Base-by-base conservation (phyloP, 2,113 vertebrate genomes). In the Ciconia stormi region DNA sequence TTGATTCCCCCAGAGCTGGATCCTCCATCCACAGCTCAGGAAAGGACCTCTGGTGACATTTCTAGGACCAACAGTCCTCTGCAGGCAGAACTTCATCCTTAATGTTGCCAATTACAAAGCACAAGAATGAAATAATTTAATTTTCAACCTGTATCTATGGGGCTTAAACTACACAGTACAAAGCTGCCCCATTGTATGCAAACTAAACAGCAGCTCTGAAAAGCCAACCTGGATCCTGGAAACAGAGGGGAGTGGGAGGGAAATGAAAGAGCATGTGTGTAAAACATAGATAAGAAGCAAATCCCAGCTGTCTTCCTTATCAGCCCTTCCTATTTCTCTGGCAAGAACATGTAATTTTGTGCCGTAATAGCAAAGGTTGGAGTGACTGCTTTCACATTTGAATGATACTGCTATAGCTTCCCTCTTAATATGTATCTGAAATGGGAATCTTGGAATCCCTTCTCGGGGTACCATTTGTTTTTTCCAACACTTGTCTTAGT, bases 241-340 rank as follows among this genome's bases (percentile, higher is more conserved):
- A 90, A 92, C 66, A 52, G 87, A 53, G 88, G 50, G 74, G 93
- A 85, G 81, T 67, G 62, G 76, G 66, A 78, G 70, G 87, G 80
- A 95, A 95, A 96, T 79, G 93, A 90, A 95, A 86, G 69, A 94
- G 87, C 87, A 62, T 92, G 96, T 92, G 95, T 98, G 98, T 82
- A 96, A 97, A 97, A 93, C 81, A 91, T 8, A 97, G 98, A 98
- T 98, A 98, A 98, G 97, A 79, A 97, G 96, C 95, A 97, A 97
- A 97, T 97, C 96, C 96, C 95, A 89, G 90, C 98, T 97, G 96
- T 95, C 96, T 73, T 40, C 87, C 93, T 97, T 98, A 98, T 98
- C 97, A 97, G 95, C 87, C 71, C 67, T 96, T 96, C 94, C 93
- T 97, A 96, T 96, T 97, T 97, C 95, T 71, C 95, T 70, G 81